Conservation (phyloP, 2,888 invertebrate species). For the Cactoblastis cactorum region DNA sequence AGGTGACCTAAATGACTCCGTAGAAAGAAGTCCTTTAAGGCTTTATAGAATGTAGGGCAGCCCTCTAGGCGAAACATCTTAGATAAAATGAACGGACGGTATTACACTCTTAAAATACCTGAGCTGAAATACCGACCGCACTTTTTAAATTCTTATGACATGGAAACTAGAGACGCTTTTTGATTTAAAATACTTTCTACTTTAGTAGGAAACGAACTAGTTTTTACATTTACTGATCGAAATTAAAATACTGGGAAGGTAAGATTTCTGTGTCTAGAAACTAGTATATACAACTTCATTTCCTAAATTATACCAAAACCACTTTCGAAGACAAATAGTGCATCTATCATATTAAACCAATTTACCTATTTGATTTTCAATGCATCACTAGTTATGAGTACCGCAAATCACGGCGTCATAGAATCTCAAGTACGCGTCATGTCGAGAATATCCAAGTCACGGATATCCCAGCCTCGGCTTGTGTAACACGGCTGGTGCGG, state of each 20-base stretch:
- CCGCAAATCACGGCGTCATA: neutral
- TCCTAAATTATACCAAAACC: no score
- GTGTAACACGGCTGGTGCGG: conserved; percentile 9
- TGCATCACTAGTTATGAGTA: neutral
- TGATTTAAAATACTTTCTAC: neutral
- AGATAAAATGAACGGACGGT: neutral
- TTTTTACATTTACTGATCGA: no score
- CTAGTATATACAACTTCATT: no score
- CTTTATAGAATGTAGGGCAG: conserved; percentile 34
- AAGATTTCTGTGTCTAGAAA: no score
- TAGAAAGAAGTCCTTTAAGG: conserved; percentile 38
- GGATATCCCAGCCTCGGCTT: neutral
- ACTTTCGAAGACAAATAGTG: no score
- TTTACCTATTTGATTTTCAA: no score
- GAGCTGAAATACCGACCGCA: no score
- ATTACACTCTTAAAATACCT: neutral
- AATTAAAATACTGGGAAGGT: no score
- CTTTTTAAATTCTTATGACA: neutral
- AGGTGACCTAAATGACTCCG: conserved; percentile 50
- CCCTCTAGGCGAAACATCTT: conserved; percentile 23
- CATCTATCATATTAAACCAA: no score
- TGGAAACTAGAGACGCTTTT: neutral
- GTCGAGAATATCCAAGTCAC: neutral
- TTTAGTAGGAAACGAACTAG: no score
- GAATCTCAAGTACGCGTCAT: neutral